Conservation (phyloP, 2,797 vertebrate genomes). For the Balearica regulorum region DNA sequence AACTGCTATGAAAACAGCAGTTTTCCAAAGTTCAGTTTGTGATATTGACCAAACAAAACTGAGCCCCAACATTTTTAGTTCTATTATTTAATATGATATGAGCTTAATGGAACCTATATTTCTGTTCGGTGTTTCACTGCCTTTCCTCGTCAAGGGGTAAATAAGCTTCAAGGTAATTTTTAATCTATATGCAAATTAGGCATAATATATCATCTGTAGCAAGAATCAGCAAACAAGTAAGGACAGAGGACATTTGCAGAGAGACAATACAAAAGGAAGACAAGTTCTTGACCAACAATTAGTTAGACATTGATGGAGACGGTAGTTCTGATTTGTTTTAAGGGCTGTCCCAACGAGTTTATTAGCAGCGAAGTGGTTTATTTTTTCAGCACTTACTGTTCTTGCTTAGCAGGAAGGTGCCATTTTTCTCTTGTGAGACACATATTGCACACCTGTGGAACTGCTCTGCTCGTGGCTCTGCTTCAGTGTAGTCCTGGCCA, state of each 20-base stretch:
- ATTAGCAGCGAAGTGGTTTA: background rate
- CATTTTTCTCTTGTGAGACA: background rate
- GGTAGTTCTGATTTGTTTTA: slow-evolving; percentile 45
- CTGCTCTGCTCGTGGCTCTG: background rate
- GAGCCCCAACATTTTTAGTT: background rate
- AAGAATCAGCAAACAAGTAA: slow-evolving; percentile 48
- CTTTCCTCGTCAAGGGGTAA: slow-evolving; percentile 63
- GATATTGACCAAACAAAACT: background rate
- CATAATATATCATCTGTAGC: slow-evolving; percentile 50
- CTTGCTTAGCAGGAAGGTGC: background rate
- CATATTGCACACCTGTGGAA: background rate
- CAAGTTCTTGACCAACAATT: slow-evolving; percentile 33
- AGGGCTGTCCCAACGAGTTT: background rate
- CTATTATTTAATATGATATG: background rate
- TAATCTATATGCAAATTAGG: slow-evolving; percentile 73
- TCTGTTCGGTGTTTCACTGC: slow-evolving; percentile 42
- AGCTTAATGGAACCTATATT: slow-evolving; percentile 34
- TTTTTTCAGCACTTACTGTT: background rate
- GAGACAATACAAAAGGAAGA: slow-evolving; percentile 59
- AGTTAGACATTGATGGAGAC: slow-evolving; percentile 38
- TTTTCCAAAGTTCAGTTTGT: background rate
- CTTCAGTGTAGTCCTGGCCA: background rate
- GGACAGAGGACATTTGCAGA: background rate
- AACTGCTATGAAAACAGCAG: background rate
- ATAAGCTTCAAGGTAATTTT: slow-evolving; percentile 70